Evolutionary conservation across 2,797 vertebrate genomes (phyloP), one percentile per base, ranked within the genome.

Genomic region (Psittacula derbiana): DNA sequence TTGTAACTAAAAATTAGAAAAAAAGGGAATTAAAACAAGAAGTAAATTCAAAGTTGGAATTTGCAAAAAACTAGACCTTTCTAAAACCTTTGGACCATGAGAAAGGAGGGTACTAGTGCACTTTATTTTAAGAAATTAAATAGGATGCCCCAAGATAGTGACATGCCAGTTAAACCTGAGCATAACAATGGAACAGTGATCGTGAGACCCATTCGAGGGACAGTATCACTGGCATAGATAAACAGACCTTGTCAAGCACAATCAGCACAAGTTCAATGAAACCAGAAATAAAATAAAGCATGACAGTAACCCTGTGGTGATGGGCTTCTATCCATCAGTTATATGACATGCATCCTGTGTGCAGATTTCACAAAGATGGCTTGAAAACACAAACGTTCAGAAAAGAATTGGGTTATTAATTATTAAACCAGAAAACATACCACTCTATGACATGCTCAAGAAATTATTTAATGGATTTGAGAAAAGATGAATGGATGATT

Each of bases 1-100:
- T 41, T 17, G 4, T 16, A 88, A 43, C 0, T 0, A 76, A 65
- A 80, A 70, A 38, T 1, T 8, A 2, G 13, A 1, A 14, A 62
- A 76, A 52, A 43, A 3, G 24, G 43, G 12, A 80, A 91, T 55
- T 79, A 40, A 79, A 88, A 80, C 16, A 6, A n/a, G 5, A 80
- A 88, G 19, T 15, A 86, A 90, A 61, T 14, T 13, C 2, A 1
- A 60, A 69, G 8, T 9, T 52, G 38, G 16, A 64, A 74, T 55
- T 41, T 52, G 21, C 24, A 31, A 38, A 53, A 79, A 69, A 3
- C 1, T 33, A 28, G 18, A 84, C 31, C 58, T 46, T 66, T 67
- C 23, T 41, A 30, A 58, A 92, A 82, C 18, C 14, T 49, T 20
- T 25, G 19, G 12, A n/a, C 10, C 25, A 25, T 0, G 0, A 40